These are phyloP conservation scores for Perithous albicinctus DNA, from an alignment of 2,888 invertebrate genomes.

Conservation along the genomic window DNA sequence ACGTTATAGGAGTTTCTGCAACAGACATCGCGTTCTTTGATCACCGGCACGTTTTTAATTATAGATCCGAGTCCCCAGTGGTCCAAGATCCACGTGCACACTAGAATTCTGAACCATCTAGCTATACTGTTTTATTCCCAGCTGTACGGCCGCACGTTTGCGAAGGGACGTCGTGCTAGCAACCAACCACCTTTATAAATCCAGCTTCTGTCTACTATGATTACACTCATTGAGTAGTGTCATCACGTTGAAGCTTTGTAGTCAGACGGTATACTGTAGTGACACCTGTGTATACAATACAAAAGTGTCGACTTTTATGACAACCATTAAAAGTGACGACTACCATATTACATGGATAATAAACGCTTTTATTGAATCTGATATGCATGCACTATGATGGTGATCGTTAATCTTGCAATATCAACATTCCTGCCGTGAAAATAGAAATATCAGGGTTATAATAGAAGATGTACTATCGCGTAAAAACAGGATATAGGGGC, in stretches of 20 bases:
- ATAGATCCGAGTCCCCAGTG: constrained; percentile 46
- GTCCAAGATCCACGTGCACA: constrained; percentile 25
- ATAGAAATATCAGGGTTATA: too few relatives aligned
- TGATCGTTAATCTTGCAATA: too few relatives aligned
- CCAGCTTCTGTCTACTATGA: constrained; percentile 41
- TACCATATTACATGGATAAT: constrained; percentile 1
- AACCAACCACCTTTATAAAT: constrained; percentile 57
- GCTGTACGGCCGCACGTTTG: constrained; percentile 22
- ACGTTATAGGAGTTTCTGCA: not conserved
- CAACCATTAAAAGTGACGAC: not conserved
- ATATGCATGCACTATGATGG: not conserved
- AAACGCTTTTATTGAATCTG: constrained; percentile 1
- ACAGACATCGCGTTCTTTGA: constrained; percentile 55
- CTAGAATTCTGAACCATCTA: constrained; percentile 27
- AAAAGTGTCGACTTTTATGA: constrained; percentile 6
- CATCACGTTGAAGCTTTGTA: constrained; percentile 51
- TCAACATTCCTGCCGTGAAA: too few relatives aligned
- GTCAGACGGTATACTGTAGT: not conserved
- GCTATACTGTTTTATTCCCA: constrained; percentile 44
- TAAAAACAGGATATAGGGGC: too few relatives aligned
- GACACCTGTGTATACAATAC: not conserved
- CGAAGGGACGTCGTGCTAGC: constrained; percentile 21
- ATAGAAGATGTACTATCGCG: too few relatives aligned
- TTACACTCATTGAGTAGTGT: constrained; percentile 38
- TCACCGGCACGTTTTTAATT: constrained; percentile 66